Evolutionary conservation across 2,888 invertebrate species (phyloP), one percentile per base, ranked within the genome.

Genomic region (Rhagophthalmus giganteus): DNA sequence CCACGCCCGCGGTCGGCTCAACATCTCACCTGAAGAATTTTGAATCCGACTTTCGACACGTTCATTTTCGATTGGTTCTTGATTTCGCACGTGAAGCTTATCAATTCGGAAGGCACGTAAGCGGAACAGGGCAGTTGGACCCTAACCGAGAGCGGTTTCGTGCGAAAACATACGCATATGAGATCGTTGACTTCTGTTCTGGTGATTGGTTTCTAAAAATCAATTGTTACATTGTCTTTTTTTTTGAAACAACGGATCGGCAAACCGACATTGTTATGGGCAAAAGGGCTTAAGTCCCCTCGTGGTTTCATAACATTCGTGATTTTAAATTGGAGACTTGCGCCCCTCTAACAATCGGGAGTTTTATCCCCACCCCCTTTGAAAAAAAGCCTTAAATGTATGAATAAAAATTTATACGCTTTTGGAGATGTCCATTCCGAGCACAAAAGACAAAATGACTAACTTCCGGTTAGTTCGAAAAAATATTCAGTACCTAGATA

Each of bases 381-480:
- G 87, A 70, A 89, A 87, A 72, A 86, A 86, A 60, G 83, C 85
- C 0, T 74, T 89, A 58, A 83, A 86, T 65, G 79, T 90, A 14
- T 89, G 87, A 85, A 81, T 88, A 0, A 88, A 90, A 12, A 13
- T 33, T 33, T 12, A n/a, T 27, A 27, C 27, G n/a, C n/a, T n/a
- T n/a, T n/a, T n/a, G n/a, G n/a, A n/a, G n/a, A n/a, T n/a, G n/a
- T n/a, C n/a, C n/a, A n/a, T n/a, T n/a, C n/a, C n/a, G n/a, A n/a
- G n/a, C n/a, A n/a, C n/a, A n/a, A n/a, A n/a, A n/a, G n/a, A n/a
- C n/a, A n/a, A n/a, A n/a, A n/a, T n/a, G n/a, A n/a, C n/a, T n/a
- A n/a, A n/a, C n/a, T n/a, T n/a, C n/a, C n/a, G n/a, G n/a, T n/a
- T n/a, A n/a, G n/a, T n/a, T n/a, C n/a, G n/a, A n/a, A n/a, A n/a